A percentile compares a stretch with the other conserved stretches of the same genome.
Conservation (phyloP, 2,797 vertebrate genomes). For the Spizella passerina region DNA sequence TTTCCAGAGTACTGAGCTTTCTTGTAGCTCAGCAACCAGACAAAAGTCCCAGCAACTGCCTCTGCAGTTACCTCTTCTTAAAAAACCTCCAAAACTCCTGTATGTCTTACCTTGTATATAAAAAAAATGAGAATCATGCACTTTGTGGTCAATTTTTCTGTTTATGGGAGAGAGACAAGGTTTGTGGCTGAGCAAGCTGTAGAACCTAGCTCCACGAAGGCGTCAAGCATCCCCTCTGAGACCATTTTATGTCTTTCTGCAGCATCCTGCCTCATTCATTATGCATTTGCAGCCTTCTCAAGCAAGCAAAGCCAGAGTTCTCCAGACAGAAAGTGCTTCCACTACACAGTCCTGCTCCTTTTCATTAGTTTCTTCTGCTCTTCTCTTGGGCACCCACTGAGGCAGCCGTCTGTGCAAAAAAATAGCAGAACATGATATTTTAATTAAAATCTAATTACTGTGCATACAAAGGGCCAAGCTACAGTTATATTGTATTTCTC, state of each 20-base stretch:
- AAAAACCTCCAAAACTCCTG: background rate
- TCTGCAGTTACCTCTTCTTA: background rate
- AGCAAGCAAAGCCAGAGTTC: background rate
- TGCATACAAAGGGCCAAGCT: background rate
- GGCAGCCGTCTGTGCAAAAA: background rate
- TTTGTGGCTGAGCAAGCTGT: background rate
- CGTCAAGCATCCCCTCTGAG: background rate
- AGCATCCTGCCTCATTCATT: slow-evolving; percentile 25
- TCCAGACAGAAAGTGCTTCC: background rate
- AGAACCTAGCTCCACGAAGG: background rate
- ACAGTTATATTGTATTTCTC: background rate
- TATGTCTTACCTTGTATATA: background rate
- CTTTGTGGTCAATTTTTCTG: background rate
- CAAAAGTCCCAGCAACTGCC: background rate
- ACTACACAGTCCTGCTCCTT: background rate
- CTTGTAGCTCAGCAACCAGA: background rate
- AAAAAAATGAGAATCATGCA: background rate
- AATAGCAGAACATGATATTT: background rate
- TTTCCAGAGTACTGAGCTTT: background rate
- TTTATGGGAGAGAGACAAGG: background rate
- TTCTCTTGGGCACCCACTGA: background rate
- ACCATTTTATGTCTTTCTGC: background rate
- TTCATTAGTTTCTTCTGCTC: background rate
- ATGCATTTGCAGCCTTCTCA: slow-evolving; percentile 2
- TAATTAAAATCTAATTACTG: slow-evolving; percentile 10